phyloP scores from a whole-genome alignment of 2,797 vertebrate genomes.

The Coendou prehensilis region DNA sequence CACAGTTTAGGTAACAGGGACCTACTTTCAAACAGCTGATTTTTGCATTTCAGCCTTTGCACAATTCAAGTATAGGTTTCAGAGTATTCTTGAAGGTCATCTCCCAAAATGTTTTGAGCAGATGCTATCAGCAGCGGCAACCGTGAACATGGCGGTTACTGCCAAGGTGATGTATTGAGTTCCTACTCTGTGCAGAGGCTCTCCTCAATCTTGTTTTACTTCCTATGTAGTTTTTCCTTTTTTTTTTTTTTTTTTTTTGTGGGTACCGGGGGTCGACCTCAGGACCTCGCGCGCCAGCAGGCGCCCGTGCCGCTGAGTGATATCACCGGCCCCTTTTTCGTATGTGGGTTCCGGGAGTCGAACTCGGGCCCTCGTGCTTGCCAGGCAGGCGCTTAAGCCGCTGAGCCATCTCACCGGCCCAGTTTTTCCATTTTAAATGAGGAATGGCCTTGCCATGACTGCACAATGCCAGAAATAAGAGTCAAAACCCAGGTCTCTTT shows the following conservation, averaged over 20 bases:
- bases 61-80: background rate
- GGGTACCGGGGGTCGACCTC: no score
- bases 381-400: no score
- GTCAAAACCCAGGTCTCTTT: background rate
- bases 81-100: background rate
- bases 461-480: background rate
- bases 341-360: no score
- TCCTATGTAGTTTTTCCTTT: background rate
- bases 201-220: background rate
- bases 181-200: background rate
- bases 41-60: background rate
- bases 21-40: background rate
- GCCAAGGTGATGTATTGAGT: background rate
- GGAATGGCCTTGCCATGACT: background rate
- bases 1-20: background rate
- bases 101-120: background rate
- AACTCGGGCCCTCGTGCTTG: no score
- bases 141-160: background rate
- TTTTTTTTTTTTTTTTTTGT: no score
- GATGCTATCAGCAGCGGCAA: background rate
- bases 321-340: no score
- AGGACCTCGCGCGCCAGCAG: no score
- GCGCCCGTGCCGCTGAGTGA: no score
- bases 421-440: slow-evolving; percentile 25
- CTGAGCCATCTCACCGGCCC: no score